phyloP scores from a whole-genome alignment of 2,888 invertebrate species.

The Caenorhabditis sp. region DNA sequence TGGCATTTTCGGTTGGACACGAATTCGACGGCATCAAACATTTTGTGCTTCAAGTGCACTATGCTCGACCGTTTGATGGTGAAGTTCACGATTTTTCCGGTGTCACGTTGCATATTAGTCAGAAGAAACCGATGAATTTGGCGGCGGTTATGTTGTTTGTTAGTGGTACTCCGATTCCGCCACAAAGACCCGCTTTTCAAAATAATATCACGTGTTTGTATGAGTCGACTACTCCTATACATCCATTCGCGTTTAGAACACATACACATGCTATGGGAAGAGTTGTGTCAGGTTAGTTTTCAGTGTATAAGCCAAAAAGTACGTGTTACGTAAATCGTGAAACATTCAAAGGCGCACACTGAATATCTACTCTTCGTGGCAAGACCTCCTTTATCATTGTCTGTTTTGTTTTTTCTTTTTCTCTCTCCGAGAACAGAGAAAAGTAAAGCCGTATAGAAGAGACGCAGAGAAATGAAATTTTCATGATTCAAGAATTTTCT shows the following conservation, averaged over 20 bases:
- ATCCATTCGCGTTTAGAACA: constrained; percentile 72
- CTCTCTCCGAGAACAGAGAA: too few relatives aligned
- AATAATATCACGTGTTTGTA: constrained; percentile 74
- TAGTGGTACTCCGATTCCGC: constrained; percentile 70
- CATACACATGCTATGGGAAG: constrained; percentile 75
- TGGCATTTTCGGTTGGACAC: constrained; percentile 75
- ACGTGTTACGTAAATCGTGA: too few relatives aligned
- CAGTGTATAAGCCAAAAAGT: too few relatives aligned
- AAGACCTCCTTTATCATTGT: too few relatives aligned
- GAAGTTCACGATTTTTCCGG: constrained; percentile 72
- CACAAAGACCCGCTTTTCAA: constrained; percentile 33
- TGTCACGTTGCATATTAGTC: constrained; percentile 70
- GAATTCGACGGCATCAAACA: constrained; percentile 73
- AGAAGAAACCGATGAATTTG: constrained; percentile 55
- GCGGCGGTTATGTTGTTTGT: constrained; percentile 72
- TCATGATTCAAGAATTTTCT: too few relatives aligned
- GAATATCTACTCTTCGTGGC: too few relatives aligned
- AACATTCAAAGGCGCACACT: too few relatives aligned
- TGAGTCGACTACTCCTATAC: constrained; percentile 47
- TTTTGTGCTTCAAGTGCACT: constrained; percentile 74
- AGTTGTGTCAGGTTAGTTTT: constrained; percentile 68
- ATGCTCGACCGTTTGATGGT: constrained; percentile 69
- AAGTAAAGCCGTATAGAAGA: too few relatives aligned
- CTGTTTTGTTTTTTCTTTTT: too few relatives aligned
- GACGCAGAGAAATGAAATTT: too few relatives aligned